These are phyloP conservation scores for Acromyrmex charruanus DNA, from an alignment of 1,140 invertebrate genomes.

Conservation along the genomic window DNA sequence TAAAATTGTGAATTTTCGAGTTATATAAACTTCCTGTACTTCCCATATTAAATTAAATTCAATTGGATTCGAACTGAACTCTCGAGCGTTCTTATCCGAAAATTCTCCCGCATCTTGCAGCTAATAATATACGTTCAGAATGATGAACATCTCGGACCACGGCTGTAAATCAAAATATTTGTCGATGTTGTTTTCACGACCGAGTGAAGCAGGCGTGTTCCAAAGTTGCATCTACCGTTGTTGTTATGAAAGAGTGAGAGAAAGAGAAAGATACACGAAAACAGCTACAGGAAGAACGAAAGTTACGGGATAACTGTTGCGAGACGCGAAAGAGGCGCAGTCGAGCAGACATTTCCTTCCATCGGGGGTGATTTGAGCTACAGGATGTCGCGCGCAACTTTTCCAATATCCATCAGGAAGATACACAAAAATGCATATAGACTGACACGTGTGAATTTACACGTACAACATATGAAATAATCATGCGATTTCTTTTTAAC, in stretches of 20 bases:
- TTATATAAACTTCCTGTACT: background rate
- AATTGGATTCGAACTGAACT: background rate
- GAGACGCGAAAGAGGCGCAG: conserved; percentile 45
- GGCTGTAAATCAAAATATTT: conserved; percentile 70
- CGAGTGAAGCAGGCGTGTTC: conserved; percentile 43
- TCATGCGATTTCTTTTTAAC: conserved; percentile 62
- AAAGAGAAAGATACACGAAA: conserved; percentile 52
- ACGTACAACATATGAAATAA: conserved; percentile 40
- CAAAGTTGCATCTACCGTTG: conserved; percentile 54
- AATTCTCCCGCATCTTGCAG: background rate
- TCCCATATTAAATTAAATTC: conserved; percentile 1
- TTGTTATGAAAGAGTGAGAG: conserved; percentile 32
- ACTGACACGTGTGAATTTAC: conserved; percentile 62
- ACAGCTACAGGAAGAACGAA: conserved; percentile 58
- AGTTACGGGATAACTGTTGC: conserved; percentile 68
- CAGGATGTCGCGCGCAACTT: conserved; percentile 73
- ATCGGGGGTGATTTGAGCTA: conserved; percentile 63
- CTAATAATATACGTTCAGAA: conserved; percentile 16
- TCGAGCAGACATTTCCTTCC: conserved; percentile 61
- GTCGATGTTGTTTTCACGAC: conserved; percentile 67
- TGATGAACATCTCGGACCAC: conserved; percentile 49
- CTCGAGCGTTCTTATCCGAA: background rate
- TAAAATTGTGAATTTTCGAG: background rate
- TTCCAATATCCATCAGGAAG: conserved; percentile 74
- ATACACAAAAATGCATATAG: conserved; percentile 48